phyloP scores from a whole-genome alignment of 2,113 vertebrate genomes.

The Hystrix brachyura region DNA sequence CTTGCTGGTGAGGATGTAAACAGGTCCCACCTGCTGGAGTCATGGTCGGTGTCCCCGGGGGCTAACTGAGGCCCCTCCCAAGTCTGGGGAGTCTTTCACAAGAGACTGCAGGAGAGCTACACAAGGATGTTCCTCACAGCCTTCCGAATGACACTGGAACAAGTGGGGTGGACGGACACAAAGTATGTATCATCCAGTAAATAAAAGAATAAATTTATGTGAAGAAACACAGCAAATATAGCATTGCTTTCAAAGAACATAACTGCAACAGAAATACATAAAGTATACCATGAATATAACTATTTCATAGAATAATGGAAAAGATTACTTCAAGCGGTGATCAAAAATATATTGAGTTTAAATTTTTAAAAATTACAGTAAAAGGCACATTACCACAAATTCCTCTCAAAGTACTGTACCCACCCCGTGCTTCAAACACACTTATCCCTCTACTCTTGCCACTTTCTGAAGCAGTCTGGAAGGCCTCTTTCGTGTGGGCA shows the following conservation, averaged over 20 bases:
- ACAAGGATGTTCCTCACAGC: not conserved
- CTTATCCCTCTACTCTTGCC: not conserved
- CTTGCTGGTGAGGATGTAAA: not conserved
- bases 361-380: not conserved
- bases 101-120: not conserved
- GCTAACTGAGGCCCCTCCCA: not conserved
- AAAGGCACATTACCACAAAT: not conserved
- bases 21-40: not conserved
- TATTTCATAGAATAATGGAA: conserved; percentile 6
- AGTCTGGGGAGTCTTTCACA: not conserved
- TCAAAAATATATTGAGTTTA: not conserved
- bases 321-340: not conserved
- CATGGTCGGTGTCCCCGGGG: not conserved
- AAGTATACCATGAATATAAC: not conserved
- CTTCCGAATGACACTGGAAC: not conserved
- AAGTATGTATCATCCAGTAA: not conserved
- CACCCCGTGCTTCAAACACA: not conserved
- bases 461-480: not conserved
- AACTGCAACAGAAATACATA: not conserved
- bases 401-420: not conserved
- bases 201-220: not conserved
- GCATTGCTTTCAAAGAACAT: not conserved
- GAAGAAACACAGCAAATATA: not conserved
- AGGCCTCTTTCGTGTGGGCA: not conserved
- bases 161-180: not conserved